Evolutionary conservation across 2,888 invertebrate species (phyloP).

Genomic region (Rhagonycha lutea): DNA sequence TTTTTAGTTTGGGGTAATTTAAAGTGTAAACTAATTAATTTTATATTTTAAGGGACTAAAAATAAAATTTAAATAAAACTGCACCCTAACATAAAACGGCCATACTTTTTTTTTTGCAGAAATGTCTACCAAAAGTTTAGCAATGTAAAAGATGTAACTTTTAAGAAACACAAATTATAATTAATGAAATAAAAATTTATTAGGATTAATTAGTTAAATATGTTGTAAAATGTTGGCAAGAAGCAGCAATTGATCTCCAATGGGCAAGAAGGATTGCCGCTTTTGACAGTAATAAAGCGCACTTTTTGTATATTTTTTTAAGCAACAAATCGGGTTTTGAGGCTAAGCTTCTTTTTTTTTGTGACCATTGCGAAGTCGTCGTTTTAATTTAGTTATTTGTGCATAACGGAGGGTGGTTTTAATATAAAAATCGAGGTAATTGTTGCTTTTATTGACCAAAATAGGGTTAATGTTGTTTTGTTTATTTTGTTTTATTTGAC

Average conservation of each 20-base stretch:
- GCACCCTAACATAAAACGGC: background rate
- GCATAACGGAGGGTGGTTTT: constrained; percentile 1
- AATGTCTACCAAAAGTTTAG: background rate
- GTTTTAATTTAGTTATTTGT: constrained; percentile 20
- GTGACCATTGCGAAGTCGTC: constrained; percentile 41
- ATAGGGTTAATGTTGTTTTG: constrained; percentile 41
- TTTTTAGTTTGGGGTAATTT: background rate
- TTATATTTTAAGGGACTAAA: background rate
- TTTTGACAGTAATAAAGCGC: constrained; percentile 47
- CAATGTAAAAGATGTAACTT: background rate
- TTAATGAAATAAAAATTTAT: background rate
- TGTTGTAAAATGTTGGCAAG: constrained; percentile 30
- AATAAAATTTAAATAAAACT: background rate
- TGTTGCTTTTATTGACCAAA: constrained; percentile 13
- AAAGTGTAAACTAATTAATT: background rate
- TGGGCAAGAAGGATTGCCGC: constrained; percentile 17
- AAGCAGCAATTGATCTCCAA: constrained; percentile 38
- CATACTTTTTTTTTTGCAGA: background rate
- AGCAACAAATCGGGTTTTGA: constrained; percentile 42
- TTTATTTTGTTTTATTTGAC: constrained; percentile 47
- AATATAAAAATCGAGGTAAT: constrained; percentile 20
- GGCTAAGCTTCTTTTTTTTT: constrained; percentile 41
- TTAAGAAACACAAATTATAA: background rate
- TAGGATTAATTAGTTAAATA: background rate
- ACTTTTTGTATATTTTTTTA: constrained; percentile 52